Percentiles rank a stretch among this genome's conserved stretches.
These are phyloP conservation scores for Prunella strophiata DNA, from an alignment of 2,797 vertebrate genomes.

Conservation along the genomic window DNA sequence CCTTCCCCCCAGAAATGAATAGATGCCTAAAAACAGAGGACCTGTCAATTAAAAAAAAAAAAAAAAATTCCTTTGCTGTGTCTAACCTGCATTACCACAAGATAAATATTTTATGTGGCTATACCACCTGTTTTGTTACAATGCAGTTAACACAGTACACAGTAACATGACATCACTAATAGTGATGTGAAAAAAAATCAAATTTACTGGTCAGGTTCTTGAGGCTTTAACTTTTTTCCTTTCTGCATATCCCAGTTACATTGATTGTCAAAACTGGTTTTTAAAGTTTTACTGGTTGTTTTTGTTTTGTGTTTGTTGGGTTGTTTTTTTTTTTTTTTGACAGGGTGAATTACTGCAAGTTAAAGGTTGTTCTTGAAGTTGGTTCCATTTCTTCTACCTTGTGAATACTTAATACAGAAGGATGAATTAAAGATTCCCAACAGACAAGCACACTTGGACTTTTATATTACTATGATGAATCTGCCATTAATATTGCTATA, in stretches of 20 bases:
- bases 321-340: slow-evolving; percentile 6
- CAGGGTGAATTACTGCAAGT: slow-evolving; percentile 63
- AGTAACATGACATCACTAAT: background rate
- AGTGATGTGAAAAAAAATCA: background rate
- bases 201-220: background rate
- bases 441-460: slow-evolving; percentile 75
- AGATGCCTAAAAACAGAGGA: background rate
- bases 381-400: slow-evolving; percentile 62
- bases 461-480: slow-evolving; percentile 78
- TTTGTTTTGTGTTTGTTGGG: background rate
- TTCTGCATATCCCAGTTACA: slow-evolving; percentile 26
- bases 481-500: slow-evolving; percentile 76
- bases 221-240: slow-evolving; percentile 37
- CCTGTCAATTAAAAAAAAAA: background rate
- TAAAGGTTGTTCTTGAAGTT: slow-evolving; percentile 60
- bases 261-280: slow-evolving; percentile 10
- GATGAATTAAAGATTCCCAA: slow-evolving; percentile 77
- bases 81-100: background rate
- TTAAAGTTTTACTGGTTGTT: background rate
- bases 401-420: slow-evolving; percentile 61
- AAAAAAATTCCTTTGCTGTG: background rate
- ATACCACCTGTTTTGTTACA: background rate
- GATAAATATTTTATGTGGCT: background rate
- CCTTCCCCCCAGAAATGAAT: background rate
- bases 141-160: background rate